Conservation (phyloP, 2,888 invertebrate species). For the Agrypnus murinus region DNA sequence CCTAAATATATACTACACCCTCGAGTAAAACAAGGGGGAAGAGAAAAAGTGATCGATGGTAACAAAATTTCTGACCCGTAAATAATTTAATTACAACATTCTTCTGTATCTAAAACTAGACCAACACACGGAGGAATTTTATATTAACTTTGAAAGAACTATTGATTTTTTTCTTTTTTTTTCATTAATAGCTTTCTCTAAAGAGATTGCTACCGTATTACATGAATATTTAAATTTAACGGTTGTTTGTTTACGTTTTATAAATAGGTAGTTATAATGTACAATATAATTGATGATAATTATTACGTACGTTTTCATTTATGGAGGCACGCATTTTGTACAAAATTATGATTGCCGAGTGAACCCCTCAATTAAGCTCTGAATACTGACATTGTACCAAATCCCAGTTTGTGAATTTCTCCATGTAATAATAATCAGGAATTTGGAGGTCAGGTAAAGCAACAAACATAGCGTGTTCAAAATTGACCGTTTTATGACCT, state of each 20-base stretch:
- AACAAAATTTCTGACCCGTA: not conserved
- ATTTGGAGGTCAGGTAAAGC: conserved; percentile 13
- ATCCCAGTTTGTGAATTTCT: not conserved
- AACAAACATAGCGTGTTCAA: conserved; percentile 1
- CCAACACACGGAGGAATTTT: no score
- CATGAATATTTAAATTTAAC: no score
- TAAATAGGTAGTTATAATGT: no score
- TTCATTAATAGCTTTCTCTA: no score
- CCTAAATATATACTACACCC: not conserved
- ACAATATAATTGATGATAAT: no score
- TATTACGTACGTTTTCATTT: no score
- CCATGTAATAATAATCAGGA: not conserved
- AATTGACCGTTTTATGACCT: conserved; percentile 25
- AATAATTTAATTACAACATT: conserved; percentile 2
- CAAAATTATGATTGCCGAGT: not conserved
- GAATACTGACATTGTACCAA: not conserved
- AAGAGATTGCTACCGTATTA: no score
- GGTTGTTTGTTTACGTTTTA: no score
- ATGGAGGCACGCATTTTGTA: no score
- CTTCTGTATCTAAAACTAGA: not conserved
- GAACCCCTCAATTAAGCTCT: conserved; percentile 5
- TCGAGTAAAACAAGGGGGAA: not conserved
- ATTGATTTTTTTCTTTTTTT: no score
- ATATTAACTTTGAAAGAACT: no score
- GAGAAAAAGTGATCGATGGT: not conserved